These are phyloP conservation scores for Herpetotheres cachinnans DNA, from an alignment of 2,113 vertebrate genomes.

Conservation along the genomic window DNA sequence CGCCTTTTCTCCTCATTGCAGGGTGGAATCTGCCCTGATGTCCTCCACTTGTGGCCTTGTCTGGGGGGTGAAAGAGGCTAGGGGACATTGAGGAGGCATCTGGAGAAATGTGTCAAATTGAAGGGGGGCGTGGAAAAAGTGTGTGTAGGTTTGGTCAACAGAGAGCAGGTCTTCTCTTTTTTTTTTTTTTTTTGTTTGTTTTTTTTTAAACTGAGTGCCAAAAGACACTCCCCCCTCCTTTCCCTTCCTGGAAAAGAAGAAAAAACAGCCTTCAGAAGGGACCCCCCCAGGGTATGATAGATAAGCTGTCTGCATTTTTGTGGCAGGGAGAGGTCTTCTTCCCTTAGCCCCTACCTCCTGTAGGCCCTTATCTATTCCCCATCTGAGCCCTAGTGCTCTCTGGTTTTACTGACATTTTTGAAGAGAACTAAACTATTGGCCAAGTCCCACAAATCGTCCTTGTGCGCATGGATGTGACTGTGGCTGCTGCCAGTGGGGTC, in stretches of 20 bases:
- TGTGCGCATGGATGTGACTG: background rate
- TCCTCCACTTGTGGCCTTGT: background rate
- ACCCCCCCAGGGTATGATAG: background rate
- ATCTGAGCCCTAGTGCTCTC: background rate
- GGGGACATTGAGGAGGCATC: background rate
- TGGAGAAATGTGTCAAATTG: background rate
- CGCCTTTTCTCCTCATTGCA: accelerated
- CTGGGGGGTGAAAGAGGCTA: background rate
- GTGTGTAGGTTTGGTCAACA: background rate
- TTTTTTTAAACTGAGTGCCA: background rate
- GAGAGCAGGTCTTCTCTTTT: background rate
- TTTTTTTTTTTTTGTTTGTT: background rate
- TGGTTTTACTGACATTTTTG: background rate
- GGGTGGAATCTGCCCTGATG: background rate
- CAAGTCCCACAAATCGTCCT: background rate
- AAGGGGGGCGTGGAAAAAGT: accelerated
- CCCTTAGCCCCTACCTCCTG: background rate
- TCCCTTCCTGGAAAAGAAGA: background rate
- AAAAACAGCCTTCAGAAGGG: background rate
- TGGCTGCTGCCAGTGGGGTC: background rate
- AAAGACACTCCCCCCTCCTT: background rate
- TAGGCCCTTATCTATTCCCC: background rate
- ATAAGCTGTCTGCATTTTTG: slow-evolving; percentile 3
- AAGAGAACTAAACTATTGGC: background rate
- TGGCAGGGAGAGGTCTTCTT: background rate